Evolutionary conservation across 2,113 vertebrate species (phyloP).

Genomic region (Pseudorhombus dupliciocellatus): DNA sequence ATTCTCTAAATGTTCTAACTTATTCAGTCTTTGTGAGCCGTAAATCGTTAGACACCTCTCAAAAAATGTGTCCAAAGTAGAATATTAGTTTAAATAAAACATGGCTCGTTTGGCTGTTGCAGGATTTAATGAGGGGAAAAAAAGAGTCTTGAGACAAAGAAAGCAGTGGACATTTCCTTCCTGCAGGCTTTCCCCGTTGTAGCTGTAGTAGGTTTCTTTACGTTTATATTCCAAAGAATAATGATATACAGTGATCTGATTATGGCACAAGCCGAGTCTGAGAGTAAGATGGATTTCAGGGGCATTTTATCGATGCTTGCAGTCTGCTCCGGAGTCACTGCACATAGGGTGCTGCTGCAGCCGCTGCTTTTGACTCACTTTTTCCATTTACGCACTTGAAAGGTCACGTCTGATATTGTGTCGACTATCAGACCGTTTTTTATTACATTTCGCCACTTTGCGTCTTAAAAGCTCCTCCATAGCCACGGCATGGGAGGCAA

Average conservation of each 20-base stretch:
- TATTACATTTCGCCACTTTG: conserved; percentile 55
- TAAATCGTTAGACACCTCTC: conserved; percentile 9
- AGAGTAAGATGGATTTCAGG: conserved; percentile 49
- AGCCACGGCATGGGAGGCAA: background rate
- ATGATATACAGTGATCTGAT: conserved; percentile 47
- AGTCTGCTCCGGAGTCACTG: conserved; percentile 43
- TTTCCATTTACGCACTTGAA: conserved; percentile 42
- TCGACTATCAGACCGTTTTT: conserved; percentile 38
- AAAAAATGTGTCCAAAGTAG: background rate
- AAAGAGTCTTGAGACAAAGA: background rate
- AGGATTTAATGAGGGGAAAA: background rate
- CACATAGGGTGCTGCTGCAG: conserved; percentile 6
- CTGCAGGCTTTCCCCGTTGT: background rate
- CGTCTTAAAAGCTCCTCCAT: conserved; percentile 29
- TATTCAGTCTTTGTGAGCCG: background rate
- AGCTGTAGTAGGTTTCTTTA: background rate
- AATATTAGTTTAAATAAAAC: background rate
- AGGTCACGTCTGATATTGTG: conserved; percentile 63
- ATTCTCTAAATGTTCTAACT: conserved; percentile 16
- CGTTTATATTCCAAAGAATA: conserved; percentile 23
- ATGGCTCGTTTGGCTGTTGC: background rate
- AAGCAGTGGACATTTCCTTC: background rate
- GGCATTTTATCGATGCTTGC: conserved; percentile 48
- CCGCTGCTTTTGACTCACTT: conserved; percentile 32
- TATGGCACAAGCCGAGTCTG: conserved; percentile 20